phyloP scores from a whole-genome alignment of 2,797 vertebrate species.

The Smutsia temminckii region DNA sequence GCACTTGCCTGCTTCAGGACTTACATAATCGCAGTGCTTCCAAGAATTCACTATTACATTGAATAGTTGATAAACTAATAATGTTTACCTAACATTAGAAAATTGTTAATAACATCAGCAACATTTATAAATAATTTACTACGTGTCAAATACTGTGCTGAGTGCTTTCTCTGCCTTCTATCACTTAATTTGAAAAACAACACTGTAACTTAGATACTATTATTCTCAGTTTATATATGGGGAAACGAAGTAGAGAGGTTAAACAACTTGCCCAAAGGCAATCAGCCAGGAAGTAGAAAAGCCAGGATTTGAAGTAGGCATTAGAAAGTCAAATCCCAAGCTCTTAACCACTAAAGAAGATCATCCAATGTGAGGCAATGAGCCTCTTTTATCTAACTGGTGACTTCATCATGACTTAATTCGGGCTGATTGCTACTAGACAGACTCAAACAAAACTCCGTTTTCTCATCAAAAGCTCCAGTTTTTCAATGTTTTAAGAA shows the following conservation, averaged over 20 bases:
- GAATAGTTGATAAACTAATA: not conserved
- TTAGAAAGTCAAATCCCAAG: not conserved
- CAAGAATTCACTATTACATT: not conserved
- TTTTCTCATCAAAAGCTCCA: not conserved
- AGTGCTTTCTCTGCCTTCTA: not conserved
- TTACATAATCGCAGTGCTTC: not conserved
- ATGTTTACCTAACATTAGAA: not conserved
- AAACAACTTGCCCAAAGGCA: not conserved
- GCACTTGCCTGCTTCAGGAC: not conserved
- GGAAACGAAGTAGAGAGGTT: not conserved
- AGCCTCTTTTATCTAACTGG: not conserved
- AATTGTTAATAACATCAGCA: not conserved
- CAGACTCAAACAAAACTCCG: not conserved
- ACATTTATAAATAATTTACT: not conserved
- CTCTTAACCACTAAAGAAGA: not conserved
- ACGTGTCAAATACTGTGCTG: not conserved
- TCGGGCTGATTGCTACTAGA: not conserved
- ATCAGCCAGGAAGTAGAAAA: not conserved
- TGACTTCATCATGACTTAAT: not conserved
- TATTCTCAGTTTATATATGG: constrained; percentile 10
- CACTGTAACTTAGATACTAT: not conserved
- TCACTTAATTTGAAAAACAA: not conserved
- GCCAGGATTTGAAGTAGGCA: not conserved
- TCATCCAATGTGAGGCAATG: not conserved
- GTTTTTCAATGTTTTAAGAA: not conserved